Conservation (phyloP, 2,797 vertebrate genomes). For the Myripristis jacobus region DNA sequence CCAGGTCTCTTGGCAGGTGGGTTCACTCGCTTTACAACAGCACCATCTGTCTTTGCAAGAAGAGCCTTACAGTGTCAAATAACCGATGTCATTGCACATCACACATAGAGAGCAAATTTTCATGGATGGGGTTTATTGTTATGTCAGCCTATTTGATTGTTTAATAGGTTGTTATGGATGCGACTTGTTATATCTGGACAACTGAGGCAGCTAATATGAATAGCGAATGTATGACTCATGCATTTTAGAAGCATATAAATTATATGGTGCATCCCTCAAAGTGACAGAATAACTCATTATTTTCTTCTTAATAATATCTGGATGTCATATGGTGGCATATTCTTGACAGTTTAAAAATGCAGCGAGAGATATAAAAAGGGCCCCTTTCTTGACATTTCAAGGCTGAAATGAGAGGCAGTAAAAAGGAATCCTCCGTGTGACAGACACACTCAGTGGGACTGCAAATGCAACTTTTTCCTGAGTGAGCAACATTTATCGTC, state of each 20-base stretch:
- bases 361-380: slow-evolving; percentile 5
- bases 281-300: slow-evolving; percentile 29
- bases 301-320: slow-evolving; percentile 18
- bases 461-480: slow-evolving; percentile 73
- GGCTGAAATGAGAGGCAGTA: slow-evolving; percentile 29
- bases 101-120: slow-evolving; percentile 11
- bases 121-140: slow-evolving; percentile 18
- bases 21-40: slow-evolving; percentile 77
- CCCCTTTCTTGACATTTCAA: slow-evolving; percentile 24
- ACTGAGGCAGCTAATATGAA: slow-evolving; percentile 23
- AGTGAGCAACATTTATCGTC: slow-evolving; percentile 66
- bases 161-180: slow-evolving; percentile 30
- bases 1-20: slow-evolving; percentile 30
- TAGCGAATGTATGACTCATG: slow-evolving; percentile 7
- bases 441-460: slow-evolving; percentile 48
- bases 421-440: slow-evolving; percentile 50
- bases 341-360: slow-evolving; percentile 24
- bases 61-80: slow-evolving; percentile 35
- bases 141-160: slow-evolving; percentile 32
- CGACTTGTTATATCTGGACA: slow-evolving; percentile 15
- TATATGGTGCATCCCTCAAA: slow-evolving; percentile 26
- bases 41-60: slow-evolving; percentile 72
- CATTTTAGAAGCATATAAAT: slow-evolving; percentile 29
- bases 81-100: background rate
- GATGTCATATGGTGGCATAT: slow-evolving; percentile 27